Percentiles rank a stretch among this genome's conserved stretches.
phyloP scores from a whole-genome alignment of 2,888 invertebrate species.

The Heterodera filipjevi region DNA sequence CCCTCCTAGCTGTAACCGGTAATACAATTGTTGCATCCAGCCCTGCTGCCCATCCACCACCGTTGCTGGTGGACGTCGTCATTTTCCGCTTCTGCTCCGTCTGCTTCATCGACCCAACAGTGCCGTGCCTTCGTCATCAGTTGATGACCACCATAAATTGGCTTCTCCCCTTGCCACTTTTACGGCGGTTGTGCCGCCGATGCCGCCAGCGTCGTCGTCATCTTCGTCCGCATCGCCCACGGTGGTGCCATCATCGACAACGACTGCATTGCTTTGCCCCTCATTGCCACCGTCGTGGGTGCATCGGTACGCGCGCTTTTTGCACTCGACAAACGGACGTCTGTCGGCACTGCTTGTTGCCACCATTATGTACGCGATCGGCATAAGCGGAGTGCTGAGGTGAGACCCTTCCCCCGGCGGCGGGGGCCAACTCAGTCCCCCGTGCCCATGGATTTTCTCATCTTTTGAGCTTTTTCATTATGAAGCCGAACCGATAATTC shows the following conservation, averaged over 20 bases:
- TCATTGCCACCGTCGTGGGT: slow-evolving; percentile 15
- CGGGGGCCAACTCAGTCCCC: background rate
- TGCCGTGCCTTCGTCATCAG: background rate
- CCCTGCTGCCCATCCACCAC: no score
- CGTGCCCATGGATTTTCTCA: no score
- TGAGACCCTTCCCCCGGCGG: slow-evolving; percentile 29
- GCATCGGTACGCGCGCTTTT: slow-evolving; percentile 40
- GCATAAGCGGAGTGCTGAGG: slow-evolving; percentile 41
- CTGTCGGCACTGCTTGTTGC: slow-evolving; percentile 34
- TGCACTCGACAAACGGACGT: slow-evolving; percentile 43
- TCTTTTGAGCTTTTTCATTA: no score
- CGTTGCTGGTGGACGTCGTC: no score
- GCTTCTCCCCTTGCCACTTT: background rate
- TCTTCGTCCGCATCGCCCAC: background rate
- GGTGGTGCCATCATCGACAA: background rate
- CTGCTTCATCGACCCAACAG: no score
- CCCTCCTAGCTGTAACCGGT: no score
- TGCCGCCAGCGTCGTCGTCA: background rate
- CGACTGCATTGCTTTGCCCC: background rate
- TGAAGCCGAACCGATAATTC: no score
- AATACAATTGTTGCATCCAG: no score
- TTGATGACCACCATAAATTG: background rate
- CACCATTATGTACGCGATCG: slow-evolving; percentile 40
- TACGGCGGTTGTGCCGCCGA: background rate
- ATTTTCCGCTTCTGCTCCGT: no score